phyloP scores from a whole-genome alignment of 2,797 vertebrate genomes.

The Enteromius trimaculatus region DNA sequence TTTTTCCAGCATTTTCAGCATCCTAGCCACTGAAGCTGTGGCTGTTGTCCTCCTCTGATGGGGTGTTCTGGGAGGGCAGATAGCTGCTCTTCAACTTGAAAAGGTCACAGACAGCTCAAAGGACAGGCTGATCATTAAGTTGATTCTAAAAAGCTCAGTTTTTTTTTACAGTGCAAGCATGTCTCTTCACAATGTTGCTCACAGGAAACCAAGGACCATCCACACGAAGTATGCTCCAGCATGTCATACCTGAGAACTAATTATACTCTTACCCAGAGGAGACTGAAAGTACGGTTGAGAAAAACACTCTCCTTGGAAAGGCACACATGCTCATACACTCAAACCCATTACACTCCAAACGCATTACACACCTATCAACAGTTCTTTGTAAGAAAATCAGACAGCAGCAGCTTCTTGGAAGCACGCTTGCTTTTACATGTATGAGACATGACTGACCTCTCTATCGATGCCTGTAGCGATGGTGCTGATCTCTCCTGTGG shows the following conservation, averaged over 20 bases:
- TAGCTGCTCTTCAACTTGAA: conserved; percentile 43
- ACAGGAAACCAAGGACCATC: conserved; percentile 1
- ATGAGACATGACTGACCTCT: conserved; percentile 82
- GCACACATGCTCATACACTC: background rate
- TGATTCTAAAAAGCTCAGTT: conserved; percentile 35
- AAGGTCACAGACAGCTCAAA: conserved; percentile 40
- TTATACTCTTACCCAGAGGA: background rate
- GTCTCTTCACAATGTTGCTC: conserved; percentile 9
- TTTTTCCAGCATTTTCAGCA: background rate
- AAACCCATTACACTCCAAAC: conserved; percentile 9
- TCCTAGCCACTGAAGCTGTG: conserved; percentile 2
- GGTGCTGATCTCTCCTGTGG: conserved; percentile 93
- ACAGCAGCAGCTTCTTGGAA: background rate
- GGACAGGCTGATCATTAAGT: conserved; percentile 48
- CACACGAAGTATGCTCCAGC: conserved; percentile 18
- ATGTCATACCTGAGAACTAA: conserved; percentile 20
- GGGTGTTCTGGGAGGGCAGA: conserved; percentile 24
- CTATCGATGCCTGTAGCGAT: conserved; percentile 95
- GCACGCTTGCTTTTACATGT: background rate
- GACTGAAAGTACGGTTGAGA: conserved; percentile 5
- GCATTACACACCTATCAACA: background rate
- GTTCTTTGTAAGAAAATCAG: background rate
- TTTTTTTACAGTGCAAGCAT: conserved; percentile 4
- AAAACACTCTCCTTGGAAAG: background rate
- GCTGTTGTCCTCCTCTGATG: conserved; percentile 25